These are phyloP conservation scores for Dermatophagoides farinae DNA, from an alignment of 1,140 invertebrate species.

Conservation along the genomic window DNA sequence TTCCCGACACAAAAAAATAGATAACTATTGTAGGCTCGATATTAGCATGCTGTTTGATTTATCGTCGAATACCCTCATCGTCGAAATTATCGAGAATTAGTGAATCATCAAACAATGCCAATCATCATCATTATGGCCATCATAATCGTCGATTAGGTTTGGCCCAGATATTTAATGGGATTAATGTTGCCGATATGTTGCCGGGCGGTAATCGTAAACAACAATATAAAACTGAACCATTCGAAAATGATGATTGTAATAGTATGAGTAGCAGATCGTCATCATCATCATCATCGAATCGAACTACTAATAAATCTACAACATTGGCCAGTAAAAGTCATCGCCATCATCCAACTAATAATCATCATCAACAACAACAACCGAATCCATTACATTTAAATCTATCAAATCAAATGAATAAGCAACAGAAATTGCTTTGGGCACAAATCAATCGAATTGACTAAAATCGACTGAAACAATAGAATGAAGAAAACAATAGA, in stretches of 20 bases:
- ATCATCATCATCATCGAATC: background rate
- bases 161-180: background rate
- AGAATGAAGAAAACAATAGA: too few species aligned
- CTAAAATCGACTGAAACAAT: background rate
- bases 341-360: background rate
- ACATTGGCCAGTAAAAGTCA: background rate
- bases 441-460: constrained; percentile 6
- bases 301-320: background rate
- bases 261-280: background rate
- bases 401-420: background rate
- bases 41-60: constrained; percentile 4
- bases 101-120: background rate
- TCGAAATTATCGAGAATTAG: background rate
- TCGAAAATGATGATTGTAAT: constrained; percentile 2
- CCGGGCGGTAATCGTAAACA: background rate
- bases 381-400: too few species aligned
- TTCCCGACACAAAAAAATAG: background rate
- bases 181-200: background rate
- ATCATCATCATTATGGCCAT: background rate
- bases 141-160: background rate
- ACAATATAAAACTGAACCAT: background rate
- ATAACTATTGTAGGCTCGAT: constrained; percentile 1
- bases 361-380: background rate
- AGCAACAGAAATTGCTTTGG: background rate
- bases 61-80: background rate